Conservation (phyloP, 2,888 invertebrate species). For the Phengaris arion region DNA sequence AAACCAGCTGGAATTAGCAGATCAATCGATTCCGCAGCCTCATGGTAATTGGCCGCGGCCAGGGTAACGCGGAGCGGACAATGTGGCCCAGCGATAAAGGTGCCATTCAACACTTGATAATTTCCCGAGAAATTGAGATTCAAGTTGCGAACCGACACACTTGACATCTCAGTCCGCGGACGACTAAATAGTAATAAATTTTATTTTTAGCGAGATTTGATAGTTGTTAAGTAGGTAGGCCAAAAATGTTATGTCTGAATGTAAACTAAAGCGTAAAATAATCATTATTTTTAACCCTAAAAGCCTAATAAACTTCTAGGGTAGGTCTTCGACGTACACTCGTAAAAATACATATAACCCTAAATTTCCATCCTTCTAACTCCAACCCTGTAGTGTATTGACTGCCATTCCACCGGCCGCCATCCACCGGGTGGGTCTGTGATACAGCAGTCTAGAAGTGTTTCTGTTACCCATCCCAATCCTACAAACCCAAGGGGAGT, state of each 20-base stretch:
- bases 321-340: too few relatives aligned
- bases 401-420: too few relatives aligned
- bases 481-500: too few relatives aligned
- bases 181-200: neutral
- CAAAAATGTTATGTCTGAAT: too few relatives aligned
- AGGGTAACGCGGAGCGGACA: slow-evolving; percentile 1
- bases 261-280: too few relatives aligned
- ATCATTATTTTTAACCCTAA: neutral
- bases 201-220: neutral
- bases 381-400: too few relatives aligned
- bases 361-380: too few relatives aligned
- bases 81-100: neutral
- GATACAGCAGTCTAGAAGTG: too few relatives aligned
- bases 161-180: neutral
- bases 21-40: slow-evolving; percentile 20
- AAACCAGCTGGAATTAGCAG: slow-evolving; percentile 25
- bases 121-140: neutral
- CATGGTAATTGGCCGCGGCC: slow-evolving; percentile 17
- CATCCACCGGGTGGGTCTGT: too few relatives aligned
- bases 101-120: neutral
- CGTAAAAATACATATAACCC: too few relatives aligned
- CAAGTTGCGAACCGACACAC: neutral
- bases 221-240: neutral
- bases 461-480: too few relatives aligned
- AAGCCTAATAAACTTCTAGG: too few relatives aligned